phyloP scores from a whole-genome alignment of 2,113 vertebrate species.

The Isurus oxyrinchus region DNA sequence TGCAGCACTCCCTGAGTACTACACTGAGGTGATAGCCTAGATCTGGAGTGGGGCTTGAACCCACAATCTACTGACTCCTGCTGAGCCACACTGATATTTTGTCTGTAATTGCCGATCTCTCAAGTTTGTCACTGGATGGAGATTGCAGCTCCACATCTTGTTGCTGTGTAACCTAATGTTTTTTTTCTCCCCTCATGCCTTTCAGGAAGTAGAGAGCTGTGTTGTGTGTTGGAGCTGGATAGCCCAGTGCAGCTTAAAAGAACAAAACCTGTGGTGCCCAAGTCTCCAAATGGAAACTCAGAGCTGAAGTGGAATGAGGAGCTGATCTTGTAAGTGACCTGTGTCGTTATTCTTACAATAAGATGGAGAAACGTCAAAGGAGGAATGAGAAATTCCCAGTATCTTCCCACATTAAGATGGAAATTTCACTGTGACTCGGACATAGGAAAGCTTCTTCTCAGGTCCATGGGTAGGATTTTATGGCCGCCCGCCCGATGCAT shows the following conservation, averaged over 20 bases:
- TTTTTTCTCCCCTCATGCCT: constrained; percentile 41
- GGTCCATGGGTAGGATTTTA: too few species aligned
- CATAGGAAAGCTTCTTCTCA: background rate
- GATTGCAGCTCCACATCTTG: background rate
- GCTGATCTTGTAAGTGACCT: constrained; percentile 70
- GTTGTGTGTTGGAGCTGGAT: constrained; percentile 74
- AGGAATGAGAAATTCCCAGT: background rate
- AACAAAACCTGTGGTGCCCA: constrained; percentile 53
- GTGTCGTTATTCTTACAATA: background rate
- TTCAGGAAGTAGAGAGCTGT: constrained; percentile 62
- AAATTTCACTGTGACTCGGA: background rate
- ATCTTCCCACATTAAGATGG: background rate
- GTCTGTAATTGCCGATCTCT: background rate
- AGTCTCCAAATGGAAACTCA: constrained; percentile 42
- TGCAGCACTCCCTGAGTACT: background rate
- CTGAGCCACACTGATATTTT: background rate
- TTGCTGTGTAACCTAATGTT: background rate
- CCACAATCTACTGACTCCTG: too few species aligned
- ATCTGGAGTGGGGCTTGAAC: background rate
- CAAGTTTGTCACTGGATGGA: background rate
- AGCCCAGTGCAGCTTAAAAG: constrained; percentile 67
- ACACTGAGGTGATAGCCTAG: background rate
- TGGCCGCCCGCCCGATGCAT: too few species aligned
- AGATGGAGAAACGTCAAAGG: background rate
- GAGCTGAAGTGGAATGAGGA: constrained; percentile 79